Conservation (phyloP, 2,888 invertebrate genomes). For the Ecliptopera silaceata region DNA sequence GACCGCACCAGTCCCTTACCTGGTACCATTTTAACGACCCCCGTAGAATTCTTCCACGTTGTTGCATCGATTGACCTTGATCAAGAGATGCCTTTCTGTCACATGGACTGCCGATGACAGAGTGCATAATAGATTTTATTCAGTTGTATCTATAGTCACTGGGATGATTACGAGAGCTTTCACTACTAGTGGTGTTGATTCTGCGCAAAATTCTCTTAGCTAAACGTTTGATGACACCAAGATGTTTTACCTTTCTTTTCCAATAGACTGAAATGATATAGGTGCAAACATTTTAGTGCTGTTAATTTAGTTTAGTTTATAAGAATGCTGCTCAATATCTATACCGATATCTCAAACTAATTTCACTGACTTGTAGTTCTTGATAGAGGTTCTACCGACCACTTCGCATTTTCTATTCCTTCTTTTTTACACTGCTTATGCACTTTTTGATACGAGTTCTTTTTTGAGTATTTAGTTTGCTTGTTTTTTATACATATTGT, state of each 20-base stretch:
- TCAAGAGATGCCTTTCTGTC: constrained; percentile 55
- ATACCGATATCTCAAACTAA: constrained; percentile 19
- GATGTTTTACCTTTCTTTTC: constrained; percentile 7
- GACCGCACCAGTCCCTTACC: constrained; percentile 85
- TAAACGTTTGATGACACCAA: neutral
- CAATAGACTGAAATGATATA: constrained; percentile 8
- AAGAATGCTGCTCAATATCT: constrained; percentile 3
- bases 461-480: constrained; percentile 50
- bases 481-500: constrained; percentile 44
- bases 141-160: constrained; percentile 35
- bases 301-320: constrained; percentile 11
- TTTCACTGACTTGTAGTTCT: constrained; percentile 38
- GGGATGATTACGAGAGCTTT: constrained; percentile 35
- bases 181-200: constrained; percentile 31
- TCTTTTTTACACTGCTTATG: constrained; percentile 71
- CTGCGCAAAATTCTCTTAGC: constrained; percentile 14
- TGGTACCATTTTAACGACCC: constrained; percentile 78
- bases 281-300: neutral
- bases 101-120: constrained; percentile 61
- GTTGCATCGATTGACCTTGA: constrained; percentile 67
- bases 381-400: constrained; percentile 27
- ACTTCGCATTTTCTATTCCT: constrained; percentile 36
- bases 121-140: constrained; percentile 53
- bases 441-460: constrained; percentile 55
- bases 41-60: constrained; percentile 70